Conservation (phyloP, 2,888 invertebrate species). For the Ormia ochracea region DNA sequence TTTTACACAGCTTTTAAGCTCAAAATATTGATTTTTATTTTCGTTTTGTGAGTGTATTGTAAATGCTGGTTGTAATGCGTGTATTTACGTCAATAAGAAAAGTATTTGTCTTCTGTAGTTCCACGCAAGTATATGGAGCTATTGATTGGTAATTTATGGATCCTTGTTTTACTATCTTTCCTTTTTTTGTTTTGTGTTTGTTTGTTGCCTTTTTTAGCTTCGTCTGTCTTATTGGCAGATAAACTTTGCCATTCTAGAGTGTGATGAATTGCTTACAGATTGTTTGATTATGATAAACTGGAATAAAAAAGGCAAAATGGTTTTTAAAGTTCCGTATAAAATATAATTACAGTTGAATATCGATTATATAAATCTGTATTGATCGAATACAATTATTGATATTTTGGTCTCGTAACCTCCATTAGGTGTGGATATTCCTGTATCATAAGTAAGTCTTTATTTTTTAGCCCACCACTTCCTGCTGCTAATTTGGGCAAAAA, state of each 20-base stretch:
- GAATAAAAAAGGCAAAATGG: not conserved
- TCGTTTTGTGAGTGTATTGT: conserved; percentile 20
- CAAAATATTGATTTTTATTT: too few relatives aligned
- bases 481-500: too few relatives aligned
- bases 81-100: conserved; percentile 40
- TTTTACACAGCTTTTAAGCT: too few relatives aligned
- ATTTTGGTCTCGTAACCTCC: too few relatives aligned
- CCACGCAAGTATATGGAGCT: conserved; percentile 18
- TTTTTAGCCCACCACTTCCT: too few relatives aligned
- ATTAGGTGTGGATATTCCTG: too few relatives aligned
- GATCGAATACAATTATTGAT: too few relatives aligned
- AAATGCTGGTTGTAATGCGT: conserved; percentile 43
- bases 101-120: conserved; percentile 23
- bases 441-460: too few relatives aligned
- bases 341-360: too few relatives aligned
- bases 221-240: conserved; percentile 15
- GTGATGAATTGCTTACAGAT: conserved; percentile 73
- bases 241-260: conserved; percentile 60
- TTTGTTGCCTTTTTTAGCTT: not conserved
- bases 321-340: not conserved
- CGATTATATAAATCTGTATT: not conserved
- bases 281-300: conserved; percentile 68
- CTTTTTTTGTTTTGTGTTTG: not conserved
- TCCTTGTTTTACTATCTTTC: conserved; percentile 66
- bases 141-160: conserved; percentile 69